phyloP scores from a whole-genome alignment of 2,797 vertebrate genomes.

The Gambelia wislizenii region DNA sequence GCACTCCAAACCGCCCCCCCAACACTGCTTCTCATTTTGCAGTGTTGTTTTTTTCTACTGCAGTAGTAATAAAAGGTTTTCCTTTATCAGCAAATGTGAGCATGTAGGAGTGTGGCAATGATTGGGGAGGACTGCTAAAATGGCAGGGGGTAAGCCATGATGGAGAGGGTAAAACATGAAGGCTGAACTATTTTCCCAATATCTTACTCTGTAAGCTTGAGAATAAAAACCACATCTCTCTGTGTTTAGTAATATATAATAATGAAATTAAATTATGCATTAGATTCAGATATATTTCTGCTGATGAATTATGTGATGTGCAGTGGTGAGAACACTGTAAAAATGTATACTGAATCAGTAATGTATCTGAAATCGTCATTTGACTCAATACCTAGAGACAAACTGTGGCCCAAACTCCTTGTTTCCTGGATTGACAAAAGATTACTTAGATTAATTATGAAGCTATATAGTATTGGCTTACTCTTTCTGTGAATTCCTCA shows the following conservation, averaged over 20 bases:
- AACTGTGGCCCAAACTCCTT: too few species aligned
- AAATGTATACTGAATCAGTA: too few species aligned
- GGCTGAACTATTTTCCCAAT: neutral
- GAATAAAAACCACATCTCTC: neutral
- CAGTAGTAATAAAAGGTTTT: neutral
- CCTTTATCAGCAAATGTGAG: neutral
- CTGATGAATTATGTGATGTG: neutral
- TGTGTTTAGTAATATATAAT: neutral
- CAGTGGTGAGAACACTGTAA: neutral
- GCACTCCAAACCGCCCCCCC: too few species aligned
- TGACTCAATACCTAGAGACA: too few species aligned
- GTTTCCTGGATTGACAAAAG: too few species aligned
- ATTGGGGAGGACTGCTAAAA: neutral
- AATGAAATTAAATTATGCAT: neutral
- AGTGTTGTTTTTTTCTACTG: too few species aligned
- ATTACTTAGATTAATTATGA: too few species aligned
- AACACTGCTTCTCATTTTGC: neutral
- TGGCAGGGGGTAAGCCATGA: too few species aligned
- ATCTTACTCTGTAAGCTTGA: neutral
- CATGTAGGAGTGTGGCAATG: neutral
- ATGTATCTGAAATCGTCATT: too few species aligned
- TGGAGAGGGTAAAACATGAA: too few species aligned
- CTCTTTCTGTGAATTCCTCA: neutral
- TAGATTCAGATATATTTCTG: neutral
- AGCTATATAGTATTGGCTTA: neutral